Base-by-base conservation (phyloP, 1,140 invertebrate species). In the Microplitis mediator region DNA sequence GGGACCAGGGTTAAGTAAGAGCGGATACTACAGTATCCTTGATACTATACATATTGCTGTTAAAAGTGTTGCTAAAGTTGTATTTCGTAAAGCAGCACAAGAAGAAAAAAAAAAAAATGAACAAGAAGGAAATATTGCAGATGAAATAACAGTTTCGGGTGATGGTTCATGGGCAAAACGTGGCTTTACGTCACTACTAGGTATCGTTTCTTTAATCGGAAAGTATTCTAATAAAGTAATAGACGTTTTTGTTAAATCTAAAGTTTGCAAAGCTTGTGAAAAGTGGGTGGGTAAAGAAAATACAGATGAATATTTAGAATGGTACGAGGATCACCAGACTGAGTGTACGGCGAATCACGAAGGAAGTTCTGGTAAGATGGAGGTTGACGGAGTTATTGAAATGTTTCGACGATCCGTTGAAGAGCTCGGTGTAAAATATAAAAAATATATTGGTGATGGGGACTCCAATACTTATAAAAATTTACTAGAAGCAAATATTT, bases 391-490 rank as follows among this genome's bases (percentile, higher is more conserved):
- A 50, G 45, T 50, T 50, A 50, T 50, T 50, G 45, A 50, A 50
- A 50, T 50, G 45, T 50, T 13, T 50, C 45, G 45, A 50, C 45
- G 45, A 50, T 50, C 45, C 45, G 45, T 50, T 50, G 45, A 50
- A 50, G 45, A 50, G 45, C 45, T 50, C 45, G 45, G 13, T 50
- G 45, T 50, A 50, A 50, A 50, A 50, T 50, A 50, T 50, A 50
- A 50, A 50, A 50, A 50, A 50, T 2, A 50, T 50, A 50, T 50
- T 50, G 45, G 76, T 23, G 74, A 77, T 60, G 74, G 74, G n/a
- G 72, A 76, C 62, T 69, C 66, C 16, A 76, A 76, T 73, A 76
- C 71, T 16, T 76, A 72, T 34, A 67, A 66, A 63, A 63, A 54
- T 4, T 14, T 71, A 36, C 52, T 72, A 5, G 39, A 71, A 65